Base-by-base conservation (phyloP, 2,888 invertebrate genomes). In the Gymnosoma rotundatum region DNA sequence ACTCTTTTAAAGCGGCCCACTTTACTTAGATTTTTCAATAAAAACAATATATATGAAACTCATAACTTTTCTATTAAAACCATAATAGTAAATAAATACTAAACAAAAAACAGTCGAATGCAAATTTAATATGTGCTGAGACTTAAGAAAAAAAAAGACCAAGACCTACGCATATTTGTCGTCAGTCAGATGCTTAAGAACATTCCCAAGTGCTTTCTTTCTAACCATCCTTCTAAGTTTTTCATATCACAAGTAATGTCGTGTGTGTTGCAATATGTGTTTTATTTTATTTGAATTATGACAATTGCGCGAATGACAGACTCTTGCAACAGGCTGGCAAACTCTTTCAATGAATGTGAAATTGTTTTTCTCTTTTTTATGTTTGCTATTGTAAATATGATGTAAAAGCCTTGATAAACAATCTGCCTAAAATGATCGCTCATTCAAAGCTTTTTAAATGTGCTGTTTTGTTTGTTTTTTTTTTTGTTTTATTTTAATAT, bases 211-310 rank as follows among this genome's bases (percentile, higher is more conserved):
- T 25, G 48, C 36, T 61, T 66, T 60, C 58, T 38, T 52, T 63
- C 36, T 16, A 21, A n/a, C 16, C 25, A 67, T 32, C 16, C 54
- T 45, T 42, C 54, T 25, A 45, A 52, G n/a, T 45, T 42, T 9
- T 12, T 14, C 48, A 38, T 38, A 50, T 54, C 63, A 16, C 70
- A 42, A 1, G 16, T 42, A 38, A 42, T n/a, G 38, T 67, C 38
- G 18, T 14, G 32, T 18, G 64, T n/a, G 32, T 21, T 36, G 12
- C 3, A 10, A 12, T n/a, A 7, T 56, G 48, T 72, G 67, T 52
- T 18, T 73, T 88, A 32, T 32, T 5, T 88, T 88, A 88, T 89
- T 90, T 90, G 90, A 91, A 90, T 91, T 91, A 91, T 91, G 91
- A 90, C 86, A 85, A 85, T 75, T 85, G 79, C 7, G 0, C 81